A percentile compares a stretch with the other conserved stretches of the same genome.
These are phyloP conservation scores for Megaceryle alcyon DNA, from an alignment of 2,797 vertebrate genomes.

Conservation along the genomic window DNA sequence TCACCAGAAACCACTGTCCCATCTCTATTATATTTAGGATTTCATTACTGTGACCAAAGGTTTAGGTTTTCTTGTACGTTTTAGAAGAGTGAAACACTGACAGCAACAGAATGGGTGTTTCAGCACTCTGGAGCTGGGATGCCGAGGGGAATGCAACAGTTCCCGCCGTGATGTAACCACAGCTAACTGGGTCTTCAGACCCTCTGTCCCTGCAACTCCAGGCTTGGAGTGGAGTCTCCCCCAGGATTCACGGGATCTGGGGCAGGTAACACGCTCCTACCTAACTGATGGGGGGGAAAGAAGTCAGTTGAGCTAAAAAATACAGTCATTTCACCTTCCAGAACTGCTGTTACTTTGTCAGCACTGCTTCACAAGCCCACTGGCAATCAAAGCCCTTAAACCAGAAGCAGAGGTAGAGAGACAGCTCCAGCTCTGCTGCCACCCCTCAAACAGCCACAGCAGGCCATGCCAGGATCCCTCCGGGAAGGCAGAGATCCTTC, in stretches of 20 bases:
- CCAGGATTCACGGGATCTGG: background rate
- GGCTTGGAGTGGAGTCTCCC: background rate
- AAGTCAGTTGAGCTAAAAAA: background rate
- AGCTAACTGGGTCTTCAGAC: background rate
- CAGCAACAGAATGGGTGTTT: background rate
- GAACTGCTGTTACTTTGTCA: background rate
- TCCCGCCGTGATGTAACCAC: background rate
- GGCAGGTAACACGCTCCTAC: background rate
- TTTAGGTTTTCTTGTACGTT: background rate
- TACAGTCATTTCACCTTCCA: background rate
- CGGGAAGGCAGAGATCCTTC: background rate
- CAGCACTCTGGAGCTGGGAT: background rate
- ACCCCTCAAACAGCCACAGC: accelerated
- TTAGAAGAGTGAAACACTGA: background rate
- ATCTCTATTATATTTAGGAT: background rate
- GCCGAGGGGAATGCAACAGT: too few species aligned
- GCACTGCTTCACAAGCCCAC: background rate
- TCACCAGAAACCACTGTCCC: background rate
- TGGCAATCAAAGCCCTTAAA: background rate
- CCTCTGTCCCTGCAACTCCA: background rate
- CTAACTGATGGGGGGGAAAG: background rate
- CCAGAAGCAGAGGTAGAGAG: background rate
- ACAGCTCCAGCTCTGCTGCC: background rate
- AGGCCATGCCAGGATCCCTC: background rate
- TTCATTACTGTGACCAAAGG: background rate